A percentile compares a stretch with the other conserved stretches of the same genome.
Conservation (phyloP, 2,888 invertebrate species). For the Eupithecia abbreviata region DNA sequence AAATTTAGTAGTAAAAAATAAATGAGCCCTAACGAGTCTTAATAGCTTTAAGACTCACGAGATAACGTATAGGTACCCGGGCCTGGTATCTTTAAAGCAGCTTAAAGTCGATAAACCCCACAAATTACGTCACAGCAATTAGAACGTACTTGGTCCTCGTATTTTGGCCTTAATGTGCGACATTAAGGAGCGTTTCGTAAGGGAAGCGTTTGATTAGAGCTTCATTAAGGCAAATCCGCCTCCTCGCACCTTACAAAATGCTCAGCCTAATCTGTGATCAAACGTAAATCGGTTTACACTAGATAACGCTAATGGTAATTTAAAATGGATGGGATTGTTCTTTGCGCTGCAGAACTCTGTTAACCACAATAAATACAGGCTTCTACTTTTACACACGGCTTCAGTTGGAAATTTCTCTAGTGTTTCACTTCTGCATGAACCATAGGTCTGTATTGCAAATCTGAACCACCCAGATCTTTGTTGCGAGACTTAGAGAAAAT, state of each 20-base stretch:
- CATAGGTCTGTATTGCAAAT: background rate
- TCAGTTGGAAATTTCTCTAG: background rate
- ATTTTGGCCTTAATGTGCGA: conserved; percentile 46
- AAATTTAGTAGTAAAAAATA: background rate
- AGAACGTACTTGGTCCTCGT: conserved; percentile 44
- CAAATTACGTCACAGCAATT: conserved; percentile 47
- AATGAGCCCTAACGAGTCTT: background rate
- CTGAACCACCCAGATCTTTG: background rate
- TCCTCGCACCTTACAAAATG: conserved; percentile 37
- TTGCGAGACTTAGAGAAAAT: background rate
- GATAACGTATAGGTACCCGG: conserved; percentile 11
- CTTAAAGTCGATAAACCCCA: conserved; percentile 40
- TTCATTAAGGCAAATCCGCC: conserved; percentile 43
- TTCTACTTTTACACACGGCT: conserved; percentile 1
- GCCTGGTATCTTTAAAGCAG: conserved; percentile 37
- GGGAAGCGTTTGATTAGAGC: conserved; percentile 46
- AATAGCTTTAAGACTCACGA: background rate
- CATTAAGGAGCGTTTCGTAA: conserved; percentile 44
- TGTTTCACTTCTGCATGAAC: background rate
- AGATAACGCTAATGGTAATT: conserved; percentile 23
- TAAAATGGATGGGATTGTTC: conserved; percentile 5
- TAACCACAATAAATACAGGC: background rate
- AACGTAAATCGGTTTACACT: conserved; percentile 34
- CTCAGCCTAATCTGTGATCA: conserved; percentile 41
- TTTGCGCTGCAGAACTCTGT: conserved; percentile 1